Percentiles rank a stretch among this genome's conserved stretches.
Evolutionary conservation across 2,888 invertebrate species (phyloP).

Genomic region (Nipponacmea schrenckii): DNA sequence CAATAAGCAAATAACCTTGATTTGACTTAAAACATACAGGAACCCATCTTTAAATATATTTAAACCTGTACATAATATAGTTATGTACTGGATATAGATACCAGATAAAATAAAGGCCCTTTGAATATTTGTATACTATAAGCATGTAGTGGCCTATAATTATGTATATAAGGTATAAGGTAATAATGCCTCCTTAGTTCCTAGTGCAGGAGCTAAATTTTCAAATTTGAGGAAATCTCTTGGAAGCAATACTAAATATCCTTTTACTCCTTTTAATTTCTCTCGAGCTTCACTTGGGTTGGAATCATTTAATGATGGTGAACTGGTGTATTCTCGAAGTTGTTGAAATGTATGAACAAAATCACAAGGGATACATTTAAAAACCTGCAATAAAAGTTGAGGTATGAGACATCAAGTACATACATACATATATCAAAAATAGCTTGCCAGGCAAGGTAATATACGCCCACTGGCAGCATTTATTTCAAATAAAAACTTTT

Average conservation of each 20-base stretch:
- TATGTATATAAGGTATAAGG: constrained; percentile 93
- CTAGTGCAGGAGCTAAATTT: constrained; percentile 81
- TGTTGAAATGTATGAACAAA: constrained; percentile 81
- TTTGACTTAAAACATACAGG: no score
- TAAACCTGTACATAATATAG: no score
- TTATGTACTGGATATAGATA: no score
- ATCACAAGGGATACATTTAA: constrained; percentile 90
- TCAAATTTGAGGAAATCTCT: constrained; percentile 89
- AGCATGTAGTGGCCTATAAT: constrained; percentile 21
- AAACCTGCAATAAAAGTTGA: constrained; percentile 73
- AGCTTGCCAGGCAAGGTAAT: not conserved
- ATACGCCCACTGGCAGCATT: no score
- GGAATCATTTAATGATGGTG: constrained; percentile 77
- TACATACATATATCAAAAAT: not conserved
- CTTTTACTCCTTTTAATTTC: constrained; percentile 81
- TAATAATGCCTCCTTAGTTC: constrained; percentile 91
- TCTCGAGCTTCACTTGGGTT: constrained; percentile 77
- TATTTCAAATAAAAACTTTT: no score
- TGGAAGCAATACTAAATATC: constrained; percentile 89
- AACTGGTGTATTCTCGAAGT: constrained; percentile 81
- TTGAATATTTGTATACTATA: no score
- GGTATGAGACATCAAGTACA: not conserved
- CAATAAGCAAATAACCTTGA: no score
- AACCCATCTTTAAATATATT: no score
- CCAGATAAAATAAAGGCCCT: no score